phyloP scores from a whole-genome alignment of 2,888 invertebrate genomes.

The Selenia dentaria region DNA sequence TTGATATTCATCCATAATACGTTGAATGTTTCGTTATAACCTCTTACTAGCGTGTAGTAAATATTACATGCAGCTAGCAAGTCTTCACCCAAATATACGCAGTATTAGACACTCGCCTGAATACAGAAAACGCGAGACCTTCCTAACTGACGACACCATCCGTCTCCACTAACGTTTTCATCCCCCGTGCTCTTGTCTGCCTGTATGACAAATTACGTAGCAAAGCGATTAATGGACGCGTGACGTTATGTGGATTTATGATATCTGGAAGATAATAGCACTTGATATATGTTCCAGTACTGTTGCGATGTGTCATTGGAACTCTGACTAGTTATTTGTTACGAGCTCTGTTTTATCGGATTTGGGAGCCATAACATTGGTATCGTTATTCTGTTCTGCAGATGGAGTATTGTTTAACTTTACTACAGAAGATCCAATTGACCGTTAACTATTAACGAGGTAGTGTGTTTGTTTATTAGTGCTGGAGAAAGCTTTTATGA shows the following conservation, averaged over 20 bases:
- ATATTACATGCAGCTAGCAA: too few relatives aligned
- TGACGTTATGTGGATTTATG: conserved; percentile 62
- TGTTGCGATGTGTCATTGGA: not conserved
- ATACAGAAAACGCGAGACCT: conserved; percentile 1
- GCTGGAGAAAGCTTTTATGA: too few relatives aligned
- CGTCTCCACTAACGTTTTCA: conserved; percentile 29
- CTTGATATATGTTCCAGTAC: conserved; percentile 45
- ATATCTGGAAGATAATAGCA: conserved; percentile 52
- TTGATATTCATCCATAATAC: too few relatives aligned
- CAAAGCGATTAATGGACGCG: conserved; percentile 66
- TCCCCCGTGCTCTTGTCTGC: conserved; percentile 52
- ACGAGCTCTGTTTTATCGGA: not conserved
- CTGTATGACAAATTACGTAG: conserved; percentile 71
- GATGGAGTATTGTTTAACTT: too few relatives aligned
- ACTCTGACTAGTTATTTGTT: conserved; percentile 5
- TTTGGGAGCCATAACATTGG: not conserved
- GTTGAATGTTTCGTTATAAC: too few relatives aligned
- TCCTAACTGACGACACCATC: not conserved
- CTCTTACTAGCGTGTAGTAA: too few relatives aligned
- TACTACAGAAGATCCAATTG: too few relatives aligned
- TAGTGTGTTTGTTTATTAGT: too few relatives aligned
- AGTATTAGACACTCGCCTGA: too few relatives aligned
- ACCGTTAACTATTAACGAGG: too few relatives aligned
- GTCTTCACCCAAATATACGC: too few relatives aligned
- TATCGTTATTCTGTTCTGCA: too few relatives aligned